Conservation (phyloP, 2,888 invertebrate species). For the Amphimallon solstitiale region DNA sequence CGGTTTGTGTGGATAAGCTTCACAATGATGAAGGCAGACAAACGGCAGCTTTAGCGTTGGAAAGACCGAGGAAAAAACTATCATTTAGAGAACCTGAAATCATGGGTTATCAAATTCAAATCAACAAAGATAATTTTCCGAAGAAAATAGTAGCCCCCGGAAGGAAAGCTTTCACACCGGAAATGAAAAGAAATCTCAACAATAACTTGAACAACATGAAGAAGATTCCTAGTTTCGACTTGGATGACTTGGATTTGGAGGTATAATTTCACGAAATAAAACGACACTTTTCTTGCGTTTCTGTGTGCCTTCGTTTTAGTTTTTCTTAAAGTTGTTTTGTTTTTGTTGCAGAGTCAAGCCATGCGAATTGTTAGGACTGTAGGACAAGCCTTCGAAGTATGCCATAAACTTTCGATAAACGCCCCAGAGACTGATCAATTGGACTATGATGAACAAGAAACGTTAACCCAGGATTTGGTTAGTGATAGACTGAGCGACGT, state of each 20-base stretch:
- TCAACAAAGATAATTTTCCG: conserved; percentile 38
- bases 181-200: conserved; percentile 55
- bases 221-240: conserved; percentile 66
- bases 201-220: conserved; percentile 53
- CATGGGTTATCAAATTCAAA: conserved; percentile 44
- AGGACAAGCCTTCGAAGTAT: conserved; percentile 99
- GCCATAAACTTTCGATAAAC: conserved; percentile 88
- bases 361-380: conserved; percentile 98
- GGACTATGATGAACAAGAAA: conserved; percentile 66
- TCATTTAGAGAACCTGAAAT: conserved; percentile 89
- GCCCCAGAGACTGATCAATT: conserved; percentile 61
- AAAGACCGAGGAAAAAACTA: conserved; percentile 82
- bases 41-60: conserved; percentile 64
- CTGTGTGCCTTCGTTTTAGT: background rate
- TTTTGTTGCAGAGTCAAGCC: conserved; percentile 85
- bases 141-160: conserved; percentile 6
- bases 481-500: conserved; percentile 65
- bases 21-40: conserved; percentile 58
- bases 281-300: background rate
- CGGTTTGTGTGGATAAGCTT: conserved; percentile 56
- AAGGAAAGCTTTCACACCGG: conserved; percentile 45
- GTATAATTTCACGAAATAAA: conserved; percentile 56
- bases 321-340: conserved; percentile 6
- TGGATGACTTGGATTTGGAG: conserved; percentile 70
- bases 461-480: conserved; percentile 61